Conservation (phyloP, 2,888 invertebrate genomes). For the Protodeltote pygarga region DNA sequence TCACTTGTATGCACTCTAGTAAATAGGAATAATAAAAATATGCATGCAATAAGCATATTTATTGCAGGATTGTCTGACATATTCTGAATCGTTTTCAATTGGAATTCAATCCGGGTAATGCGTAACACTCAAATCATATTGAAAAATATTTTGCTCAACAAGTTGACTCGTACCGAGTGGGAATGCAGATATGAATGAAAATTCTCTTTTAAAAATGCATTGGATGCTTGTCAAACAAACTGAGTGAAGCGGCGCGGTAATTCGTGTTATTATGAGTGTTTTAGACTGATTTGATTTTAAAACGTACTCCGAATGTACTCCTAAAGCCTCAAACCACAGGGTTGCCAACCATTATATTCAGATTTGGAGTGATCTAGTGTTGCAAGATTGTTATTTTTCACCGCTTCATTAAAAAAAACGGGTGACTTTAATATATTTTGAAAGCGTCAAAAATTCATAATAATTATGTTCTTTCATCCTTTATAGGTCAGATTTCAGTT, state of each 20-base stretch:
- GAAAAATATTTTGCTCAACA: slow-evolving; percentile 55
- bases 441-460: no score
- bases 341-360: no score
- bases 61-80: slow-evolving; percentile 48
- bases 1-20: slow-evolving; percentile 36
- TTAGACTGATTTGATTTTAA: not conserved
- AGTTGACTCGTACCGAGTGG: slow-evolving; percentile 36
- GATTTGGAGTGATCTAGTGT: no score
- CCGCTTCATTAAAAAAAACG: no score
- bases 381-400: no score
- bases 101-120: slow-evolving; percentile 54
- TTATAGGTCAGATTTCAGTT: no score
- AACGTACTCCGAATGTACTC: not conserved
- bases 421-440: no score
- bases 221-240: slow-evolving; percentile 1
- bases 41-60: slow-evolving; percentile 46
- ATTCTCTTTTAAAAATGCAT: slow-evolving; percentile 23
- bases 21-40: slow-evolving; percentile 38
- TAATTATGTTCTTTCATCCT: no score
- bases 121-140: slow-evolving; percentile 43
- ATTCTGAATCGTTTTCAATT: slow-evolving; percentile 49
- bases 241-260: not conserved
- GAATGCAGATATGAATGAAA: slow-evolving; percentile 32
- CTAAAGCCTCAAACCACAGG: no score
- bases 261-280: no score